Percentiles rank a stretch among this genome's conserved stretches.
phyloP scores from a whole-genome alignment of 2,113 vertebrate species.

The Pomatorhinus ruficollis region DNA sequence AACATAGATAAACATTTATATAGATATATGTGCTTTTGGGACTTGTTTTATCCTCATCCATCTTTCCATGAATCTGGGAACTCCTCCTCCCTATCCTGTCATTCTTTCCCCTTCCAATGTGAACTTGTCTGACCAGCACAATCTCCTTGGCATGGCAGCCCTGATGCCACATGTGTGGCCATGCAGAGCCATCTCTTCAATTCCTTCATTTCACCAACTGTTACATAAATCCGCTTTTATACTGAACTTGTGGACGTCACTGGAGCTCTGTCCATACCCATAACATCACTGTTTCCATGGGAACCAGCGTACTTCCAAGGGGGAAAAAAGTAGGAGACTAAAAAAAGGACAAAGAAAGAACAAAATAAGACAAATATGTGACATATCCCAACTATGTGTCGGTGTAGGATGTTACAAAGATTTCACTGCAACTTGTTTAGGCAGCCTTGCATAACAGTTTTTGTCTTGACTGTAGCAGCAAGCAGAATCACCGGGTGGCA shows the following conservation, averaged over 20 bases:
- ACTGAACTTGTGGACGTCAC: slow-evolving; percentile 54
- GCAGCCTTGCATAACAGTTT: slow-evolving; percentile 38
- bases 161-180: background rate
- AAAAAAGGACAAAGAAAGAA: slow-evolving; percentile 67
- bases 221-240: slow-evolving; percentile 59
- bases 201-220: slow-evolving; percentile 15
- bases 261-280: slow-evolving; percentile 57
- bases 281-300: slow-evolving; percentile 67
- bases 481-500: background rate
- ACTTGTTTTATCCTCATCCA: background rate
- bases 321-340: slow-evolving; percentile 64
- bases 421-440: slow-evolving; percentile 53
- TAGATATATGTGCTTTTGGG: background rate
- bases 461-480: background rate
- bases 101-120: background rate
- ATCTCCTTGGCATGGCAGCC: background rate
- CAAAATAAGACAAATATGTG: slow-evolving; percentile 62
- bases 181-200: background rate
- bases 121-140: background rate
- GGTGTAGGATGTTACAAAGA: slow-evolving; percentile 59
- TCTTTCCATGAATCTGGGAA: background rate
- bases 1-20: background rate
- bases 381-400: slow-evolving; percentile 35
- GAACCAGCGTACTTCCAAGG: slow-evolving; percentile 63
- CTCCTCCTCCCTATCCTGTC: background rate